phyloP scores from a whole-genome alignment of 1,140 invertebrate species.

The Vanessa tameamea region DNA sequence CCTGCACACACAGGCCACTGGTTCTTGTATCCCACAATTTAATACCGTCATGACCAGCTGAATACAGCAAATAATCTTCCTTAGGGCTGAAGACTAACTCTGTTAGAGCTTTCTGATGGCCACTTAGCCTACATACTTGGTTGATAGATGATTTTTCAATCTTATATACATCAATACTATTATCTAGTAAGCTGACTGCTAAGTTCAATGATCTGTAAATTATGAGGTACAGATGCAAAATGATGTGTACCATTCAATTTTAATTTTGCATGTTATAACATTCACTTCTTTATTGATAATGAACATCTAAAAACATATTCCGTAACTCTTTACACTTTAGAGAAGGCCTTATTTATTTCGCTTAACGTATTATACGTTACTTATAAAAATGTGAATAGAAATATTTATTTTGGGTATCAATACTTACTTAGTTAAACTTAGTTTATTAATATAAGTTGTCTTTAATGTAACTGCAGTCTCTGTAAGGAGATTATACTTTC shows the following conservation, averaged over 20 bases:
- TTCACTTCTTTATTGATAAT: background rate
- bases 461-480: constrained; percentile 62
- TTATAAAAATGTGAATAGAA: too few relatives aligned
- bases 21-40: constrained; percentile 85
- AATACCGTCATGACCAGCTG: constrained; percentile 82
- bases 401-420: background rate
- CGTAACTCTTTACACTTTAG: too few relatives aligned
- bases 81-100: constrained; percentile 83
- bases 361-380: too few relatives aligned
- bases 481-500: constrained; percentile 60
- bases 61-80: constrained; percentile 83
- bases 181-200: constrained; percentile 59
- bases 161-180: constrained; percentile 67
- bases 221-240: too few relatives aligned
- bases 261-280: background rate
- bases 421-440: constrained; percentile 63
- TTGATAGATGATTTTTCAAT: constrained; percentile 59
- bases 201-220: constrained; percentile 61
- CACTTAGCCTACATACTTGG: constrained; percentile 62
- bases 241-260: background rate
- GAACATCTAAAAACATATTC: too few relatives aligned
- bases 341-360: too few relatives aligned
- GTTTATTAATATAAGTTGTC: constrained; percentile 66
- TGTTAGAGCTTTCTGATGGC: constrained; percentile 77
- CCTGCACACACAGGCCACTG: constrained; percentile 78